Evolutionary conservation across 2,113 vertebrate species (phyloP), one percentile per base, ranked within the genome.

Genomic region (Oceanites oceanicus): DNA sequence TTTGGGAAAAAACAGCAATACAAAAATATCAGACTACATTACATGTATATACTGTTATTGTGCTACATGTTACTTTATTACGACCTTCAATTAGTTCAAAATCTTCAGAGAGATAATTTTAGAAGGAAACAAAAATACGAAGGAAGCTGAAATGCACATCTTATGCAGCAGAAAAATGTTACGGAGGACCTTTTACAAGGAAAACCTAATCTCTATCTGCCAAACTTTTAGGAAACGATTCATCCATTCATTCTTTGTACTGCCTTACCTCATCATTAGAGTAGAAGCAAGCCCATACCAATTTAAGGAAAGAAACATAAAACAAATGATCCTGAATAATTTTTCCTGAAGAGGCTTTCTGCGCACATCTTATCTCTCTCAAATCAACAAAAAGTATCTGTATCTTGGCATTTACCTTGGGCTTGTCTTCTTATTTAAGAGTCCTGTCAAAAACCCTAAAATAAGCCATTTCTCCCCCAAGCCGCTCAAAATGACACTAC

Each of bases 31-130:
- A 34, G 22, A 16, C 26, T 55, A 42, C 9, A 26, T 56, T 79
- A 68, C 18, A 71, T 0, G 0, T 34, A 23, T 10, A 65, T 34
- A 58, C 6, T 4, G 1, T 20, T 55, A 79, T 3, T 76, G 23
- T 74, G 17, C 22, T 63, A 16, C 15, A 6, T 16, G 7, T 68
- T 58, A 42, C 56, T 84, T 70, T 66, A 73, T 20, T 58, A 56
- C 0, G 3, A 65, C 15, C 13, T 26, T 25, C 21, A 71, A 66
- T n/a, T 87, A 72, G 9, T 14, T 73, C 17, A 86, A 61, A 72
- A 92, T 52, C 34, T 53, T 76, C 36, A 56, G 21, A 59, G 18
- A 82, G 17, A n/a, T 11, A n/a, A 29, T n/a, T 71, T 25, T 38
- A 87, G 55, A 96, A 71, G 44, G 32, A 75, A 86, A 81, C 13